phyloP scores from a whole-genome alignment of 2,797 vertebrate genomes.

The Pseudomugil tenellus region DNA sequence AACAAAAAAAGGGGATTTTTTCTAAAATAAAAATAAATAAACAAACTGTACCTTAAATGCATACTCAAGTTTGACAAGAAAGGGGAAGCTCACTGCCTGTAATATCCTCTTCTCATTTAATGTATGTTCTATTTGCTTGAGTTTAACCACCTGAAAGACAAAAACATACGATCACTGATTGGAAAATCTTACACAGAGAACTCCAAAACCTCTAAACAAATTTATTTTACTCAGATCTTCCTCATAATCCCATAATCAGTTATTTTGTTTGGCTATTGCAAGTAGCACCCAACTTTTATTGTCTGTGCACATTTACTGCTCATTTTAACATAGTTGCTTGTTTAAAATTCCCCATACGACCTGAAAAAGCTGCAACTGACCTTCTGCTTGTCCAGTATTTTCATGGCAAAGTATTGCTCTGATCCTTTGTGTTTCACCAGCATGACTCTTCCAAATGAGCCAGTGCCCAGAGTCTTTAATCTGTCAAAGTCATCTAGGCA shows the following conservation, averaged over 20 bases:
- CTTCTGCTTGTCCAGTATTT: constrained; percentile 99
- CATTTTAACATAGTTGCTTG: constrained; percentile 11
- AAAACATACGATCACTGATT: constrained; percentile 46
- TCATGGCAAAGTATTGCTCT: constrained; percentile 99
- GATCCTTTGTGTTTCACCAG: constrained; percentile 97
- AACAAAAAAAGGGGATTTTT: background rate
- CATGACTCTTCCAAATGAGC: constrained; percentile 99
- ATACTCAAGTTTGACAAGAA: constrained; percentile 97
- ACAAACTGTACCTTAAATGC: constrained; percentile 91
- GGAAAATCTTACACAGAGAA: constrained; percentile 29
- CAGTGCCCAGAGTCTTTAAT: constrained; percentile 97
- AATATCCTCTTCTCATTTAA: constrained; percentile 99
- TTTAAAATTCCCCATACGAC: constrained; percentile 6
- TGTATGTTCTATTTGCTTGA: constrained; percentile 99
- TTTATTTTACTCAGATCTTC: constrained; percentile 17
- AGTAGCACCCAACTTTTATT: constrained; percentile 7
- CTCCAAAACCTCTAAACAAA: constrained; percentile 19
- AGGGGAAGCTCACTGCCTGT: constrained; percentile 98
- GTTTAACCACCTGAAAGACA: constrained; percentile 92
- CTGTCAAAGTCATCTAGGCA: constrained; percentile 98
- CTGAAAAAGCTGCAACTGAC: constrained; percentile 75
- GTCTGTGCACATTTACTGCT: background rate
- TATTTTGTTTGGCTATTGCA: constrained; percentile 4
- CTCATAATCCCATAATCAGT: constrained; percentile 9
- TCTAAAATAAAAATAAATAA: background rate